phyloP scores from a whole-genome alignment of 2,888 invertebrate species.

The Sicus ferrugineus region DNA sequence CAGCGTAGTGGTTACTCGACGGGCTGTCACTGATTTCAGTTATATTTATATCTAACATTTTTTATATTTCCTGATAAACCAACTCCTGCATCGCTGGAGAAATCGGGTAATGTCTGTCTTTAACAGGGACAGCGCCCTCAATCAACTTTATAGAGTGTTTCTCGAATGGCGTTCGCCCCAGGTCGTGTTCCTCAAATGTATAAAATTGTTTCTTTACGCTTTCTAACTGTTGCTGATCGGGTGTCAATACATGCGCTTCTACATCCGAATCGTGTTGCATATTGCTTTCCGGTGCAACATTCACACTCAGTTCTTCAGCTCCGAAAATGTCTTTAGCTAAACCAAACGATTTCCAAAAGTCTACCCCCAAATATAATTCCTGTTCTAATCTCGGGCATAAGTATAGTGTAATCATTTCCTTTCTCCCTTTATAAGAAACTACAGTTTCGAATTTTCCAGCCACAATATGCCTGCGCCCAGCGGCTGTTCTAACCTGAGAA shows the following conservation, averaged over 20 bases:
- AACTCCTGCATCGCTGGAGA: slow-evolving; percentile 27
- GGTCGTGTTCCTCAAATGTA: slow-evolving; percentile 18
- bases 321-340: too few species aligned
- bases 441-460: too few species aligned
- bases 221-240: background rate
- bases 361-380: too few species aligned
- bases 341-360: too few species aligned
- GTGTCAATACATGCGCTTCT: slow-evolving; percentile 8
- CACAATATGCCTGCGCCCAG: too few species aligned
- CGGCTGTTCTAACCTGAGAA: too few species aligned
- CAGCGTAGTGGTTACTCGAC: background rate
- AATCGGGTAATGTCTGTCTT: slow-evolving; percentile 23
- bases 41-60: slow-evolving; percentile 20
- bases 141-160: slow-evolving; percentile 15
- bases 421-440: too few species aligned
- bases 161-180: slow-evolving; percentile 11
- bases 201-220: background rate
- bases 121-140: slow-evolving; percentile 13
- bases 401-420: too few species aligned
- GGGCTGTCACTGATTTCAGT: slow-evolving; percentile 1
- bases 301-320: too few species aligned
- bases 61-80: slow-evolving; percentile 24
- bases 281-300: too few species aligned
- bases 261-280: background rate
- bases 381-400: too few species aligned